Conservation (phyloP, 1,140 invertebrate genomes). For the Melipona quadrifasciata region DNA sequence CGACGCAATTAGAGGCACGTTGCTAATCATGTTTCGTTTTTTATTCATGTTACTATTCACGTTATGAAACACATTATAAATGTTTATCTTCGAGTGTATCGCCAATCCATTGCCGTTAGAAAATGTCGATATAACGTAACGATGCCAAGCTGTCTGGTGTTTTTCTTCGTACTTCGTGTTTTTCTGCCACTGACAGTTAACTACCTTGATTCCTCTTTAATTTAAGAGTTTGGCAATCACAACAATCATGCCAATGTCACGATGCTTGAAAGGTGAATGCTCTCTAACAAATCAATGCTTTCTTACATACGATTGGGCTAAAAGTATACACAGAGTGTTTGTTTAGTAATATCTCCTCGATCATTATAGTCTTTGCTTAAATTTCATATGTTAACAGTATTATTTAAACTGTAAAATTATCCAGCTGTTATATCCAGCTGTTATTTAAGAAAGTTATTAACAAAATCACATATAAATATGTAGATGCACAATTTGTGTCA, state of each 20-base stretch:
- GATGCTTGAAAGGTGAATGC: constrained; percentile 29
- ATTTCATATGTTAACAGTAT: not conserved
- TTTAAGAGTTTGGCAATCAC: constrained; percentile 29
- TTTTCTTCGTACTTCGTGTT: constrained; percentile 44
- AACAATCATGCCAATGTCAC: constrained; percentile 32
- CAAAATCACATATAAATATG: too few relatives aligned
- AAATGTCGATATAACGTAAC: constrained; percentile 21
- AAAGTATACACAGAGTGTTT: not conserved
- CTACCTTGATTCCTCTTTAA: constrained; percentile 50
- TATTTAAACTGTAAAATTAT: too few relatives aligned
- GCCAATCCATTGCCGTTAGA: not conserved
- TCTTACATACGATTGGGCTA: not conserved
- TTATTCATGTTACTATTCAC: not conserved
- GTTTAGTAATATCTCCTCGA: not conserved
- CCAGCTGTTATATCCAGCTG: constrained; percentile 1
- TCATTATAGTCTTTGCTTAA: not conserved
- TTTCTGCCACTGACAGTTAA: constrained; percentile 64
- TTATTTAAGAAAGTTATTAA: constrained; percentile 10
- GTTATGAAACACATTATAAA: not conserved
- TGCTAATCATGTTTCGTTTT: not conserved
- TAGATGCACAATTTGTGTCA: too few relatives aligned
- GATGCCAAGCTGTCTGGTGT: constrained; percentile 69
- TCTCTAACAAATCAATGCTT: not conserved
- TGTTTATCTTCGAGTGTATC: not conserved
- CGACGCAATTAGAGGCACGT: not conserved